phyloP scores from a whole-genome alignment of 2,113 vertebrate genomes.

The Periophthalmodon schlosseri region DNA sequence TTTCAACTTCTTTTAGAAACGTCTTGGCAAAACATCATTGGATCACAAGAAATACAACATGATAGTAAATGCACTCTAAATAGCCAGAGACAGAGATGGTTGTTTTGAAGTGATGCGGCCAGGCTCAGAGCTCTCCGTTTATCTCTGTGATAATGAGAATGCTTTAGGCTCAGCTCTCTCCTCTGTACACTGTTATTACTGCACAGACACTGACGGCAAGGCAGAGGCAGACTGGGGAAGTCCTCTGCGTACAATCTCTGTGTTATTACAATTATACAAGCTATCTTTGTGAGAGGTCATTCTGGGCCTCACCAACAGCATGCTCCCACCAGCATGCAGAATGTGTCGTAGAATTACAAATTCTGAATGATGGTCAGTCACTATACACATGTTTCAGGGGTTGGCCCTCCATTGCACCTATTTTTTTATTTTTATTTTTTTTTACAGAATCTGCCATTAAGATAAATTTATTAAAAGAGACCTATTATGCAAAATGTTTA shows the following conservation, averaged over 20 bases:
- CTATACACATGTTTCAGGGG: too few relatives aligned
- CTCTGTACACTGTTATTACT: slow-evolving; percentile 39
- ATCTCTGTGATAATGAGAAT: slow-evolving; percentile 53
- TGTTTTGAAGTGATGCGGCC: slow-evolving; percentile 18
- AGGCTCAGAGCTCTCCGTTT: slow-evolving; percentile 34
- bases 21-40: not conserved
- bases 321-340: too few relatives aligned
- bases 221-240: slow-evolving; percentile 13
- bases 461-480: too few relatives aligned
- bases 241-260: not conserved
- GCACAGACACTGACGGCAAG: not conserved
- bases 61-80: slow-evolving; percentile 6
- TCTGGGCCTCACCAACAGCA: too few relatives aligned
- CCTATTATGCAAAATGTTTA: too few relatives aligned
- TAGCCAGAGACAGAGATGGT: slow-evolving; percentile 13
- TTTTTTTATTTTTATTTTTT: too few relatives aligned
- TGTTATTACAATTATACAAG: not conserved
- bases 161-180: slow-evolving; percentile 27
- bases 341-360: too few relatives aligned
- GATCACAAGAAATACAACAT: not conserved
- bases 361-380: too few relatives aligned
- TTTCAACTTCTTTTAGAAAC: not conserved
- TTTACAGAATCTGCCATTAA: too few relatives aligned
- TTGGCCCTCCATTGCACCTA: too few relatives aligned
- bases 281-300: too few relatives aligned